These are phyloP conservation scores for Pampus argenteus DNA, from an alignment of 2,797 vertebrate genomes.

Conservation along the genomic window DNA sequence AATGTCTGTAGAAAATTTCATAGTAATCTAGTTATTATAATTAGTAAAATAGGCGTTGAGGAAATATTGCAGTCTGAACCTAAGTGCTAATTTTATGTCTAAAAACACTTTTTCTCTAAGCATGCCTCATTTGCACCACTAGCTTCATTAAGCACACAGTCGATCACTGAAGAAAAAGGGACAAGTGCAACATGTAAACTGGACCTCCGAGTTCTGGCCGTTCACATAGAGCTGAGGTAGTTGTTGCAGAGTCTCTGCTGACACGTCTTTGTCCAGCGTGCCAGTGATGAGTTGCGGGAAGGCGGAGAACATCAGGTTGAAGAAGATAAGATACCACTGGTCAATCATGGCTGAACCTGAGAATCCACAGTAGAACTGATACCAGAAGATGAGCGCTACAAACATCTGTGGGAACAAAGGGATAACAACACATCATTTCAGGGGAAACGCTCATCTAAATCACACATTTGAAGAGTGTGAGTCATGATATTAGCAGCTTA, in stretches of 20 bases:
- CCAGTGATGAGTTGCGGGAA: constrained; percentile 97
- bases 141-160: background rate
- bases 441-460: background rate
- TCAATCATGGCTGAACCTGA: constrained; percentile 97
- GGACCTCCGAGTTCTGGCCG: constrained; percentile 95
- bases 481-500: constrained; percentile 59
- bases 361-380: constrained; percentile 99
- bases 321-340: constrained; percentile 99
- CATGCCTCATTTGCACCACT: background rate
- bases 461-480: background rate
- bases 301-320: constrained; percentile 98
- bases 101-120: background rate
- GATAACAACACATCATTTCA: background rate
- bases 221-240: constrained; percentile 94
- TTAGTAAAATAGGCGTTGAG: too few species aligned
- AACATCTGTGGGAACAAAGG: constrained; percentile 90
- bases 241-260: constrained; percentile 88
- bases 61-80: background rate
- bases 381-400: constrained; percentile 98
- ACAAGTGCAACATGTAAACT: background rate
- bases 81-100: too few species aligned
- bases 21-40: background rate
- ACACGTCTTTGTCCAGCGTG: constrained; percentile 95
- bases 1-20: too few species aligned
- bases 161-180: too few species aligned